Percentiles rank a stretch among this genome's conserved stretches.
Evolutionary conservation across 92 coral and sea anemone species (phyloP).

Genomic region (Chrysogorgia sp.): DNA sequence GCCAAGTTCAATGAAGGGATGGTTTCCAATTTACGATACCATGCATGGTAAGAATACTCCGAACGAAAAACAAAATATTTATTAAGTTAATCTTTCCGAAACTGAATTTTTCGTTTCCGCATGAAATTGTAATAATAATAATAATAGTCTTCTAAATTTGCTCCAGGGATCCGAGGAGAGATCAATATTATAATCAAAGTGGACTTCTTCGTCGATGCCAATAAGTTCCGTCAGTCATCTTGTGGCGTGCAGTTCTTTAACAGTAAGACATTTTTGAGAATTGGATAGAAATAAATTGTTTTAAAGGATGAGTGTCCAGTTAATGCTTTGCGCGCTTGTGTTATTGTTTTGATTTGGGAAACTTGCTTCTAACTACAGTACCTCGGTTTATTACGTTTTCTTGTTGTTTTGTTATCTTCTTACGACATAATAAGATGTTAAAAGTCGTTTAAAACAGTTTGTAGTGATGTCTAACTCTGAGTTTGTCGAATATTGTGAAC

Average conservation of each 20-base stretch:
- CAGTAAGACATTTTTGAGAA: constrained; percentile 63
- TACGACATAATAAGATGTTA: too few relatives aligned
- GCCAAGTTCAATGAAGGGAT: constrained; percentile 84
- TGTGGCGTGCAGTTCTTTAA: constrained; percentile 98
- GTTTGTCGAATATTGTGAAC: too few relatives aligned
- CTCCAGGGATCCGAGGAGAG: constrained; percentile 93
- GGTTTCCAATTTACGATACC: constrained; percentile 98
- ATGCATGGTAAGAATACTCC: constrained; percentile 87
- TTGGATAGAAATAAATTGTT: too few relatives aligned
- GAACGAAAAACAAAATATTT: too few relatives aligned
- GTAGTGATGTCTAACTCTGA: too few relatives aligned
- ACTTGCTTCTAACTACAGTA: too few relatives aligned
- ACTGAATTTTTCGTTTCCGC: not conserved
- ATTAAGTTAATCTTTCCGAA: not conserved
- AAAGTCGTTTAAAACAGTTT: not conserved
- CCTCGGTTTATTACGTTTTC: too few relatives aligned
- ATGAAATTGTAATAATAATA: not conserved
- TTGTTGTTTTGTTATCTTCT: too few relatives aligned
- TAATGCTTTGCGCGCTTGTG: not conserved
- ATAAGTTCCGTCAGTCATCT: constrained; percentile 95
- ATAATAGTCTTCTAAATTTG: too few relatives aligned
- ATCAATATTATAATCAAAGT: constrained; percentile 81
- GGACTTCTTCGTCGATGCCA: constrained; percentile 91
- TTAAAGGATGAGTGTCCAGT: too few relatives aligned
- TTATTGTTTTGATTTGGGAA: too few relatives aligned